Evolutionary conservation across 2,113 vertebrate species (phyloP), one percentile per base, ranked within the genome.

Genomic region (Mormyrus lacerda): DNA sequence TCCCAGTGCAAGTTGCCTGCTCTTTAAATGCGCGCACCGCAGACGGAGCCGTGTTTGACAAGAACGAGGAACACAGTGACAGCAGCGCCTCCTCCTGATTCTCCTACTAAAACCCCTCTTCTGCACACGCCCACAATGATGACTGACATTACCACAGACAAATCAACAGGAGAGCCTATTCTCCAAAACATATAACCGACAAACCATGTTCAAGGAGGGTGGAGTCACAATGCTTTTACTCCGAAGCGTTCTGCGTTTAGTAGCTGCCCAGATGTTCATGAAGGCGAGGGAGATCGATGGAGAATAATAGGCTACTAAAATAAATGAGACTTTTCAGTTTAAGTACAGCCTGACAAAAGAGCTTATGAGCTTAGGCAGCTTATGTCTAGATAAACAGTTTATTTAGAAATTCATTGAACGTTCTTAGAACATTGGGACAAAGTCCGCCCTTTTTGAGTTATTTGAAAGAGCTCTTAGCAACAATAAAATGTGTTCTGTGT

Each of bases 41-140:
- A 13, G 39, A 11, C 82, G 39, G 90, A 89, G 85, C 1, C 82
- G 90, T 91, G 94, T 94, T 93, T 92, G 91, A 92, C 90, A 91
- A 92, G 90, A 91, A 94, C 35, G 83, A 88, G 39, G 85, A 94
- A 94, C 91, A 93, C 91, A 89, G 87, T 94, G 94, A 94, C 94
- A 94, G 91, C 61, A 88, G 92, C 90, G 42, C 94, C 93, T 92
- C 94, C 93, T 92, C 92, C n/a, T 13, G 24, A 53, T 90, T 73
- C 90, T 88, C 88, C 91, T 89, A 44, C 39, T 90, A 17, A 9
- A 76, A 3, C 76, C 5, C 51, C 7, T 90, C 91, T 89, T 93
- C 91, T 58, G 92, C 90, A 91, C 88, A 5, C 51, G 91, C 89
- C 89, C 87, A 89, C 88, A 7, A 39, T 2, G 76, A 2, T 92